Evolutionary conservation across 2,797 vertebrate species (phyloP).

Genomic region (Amphiprion clarkii): DNA sequence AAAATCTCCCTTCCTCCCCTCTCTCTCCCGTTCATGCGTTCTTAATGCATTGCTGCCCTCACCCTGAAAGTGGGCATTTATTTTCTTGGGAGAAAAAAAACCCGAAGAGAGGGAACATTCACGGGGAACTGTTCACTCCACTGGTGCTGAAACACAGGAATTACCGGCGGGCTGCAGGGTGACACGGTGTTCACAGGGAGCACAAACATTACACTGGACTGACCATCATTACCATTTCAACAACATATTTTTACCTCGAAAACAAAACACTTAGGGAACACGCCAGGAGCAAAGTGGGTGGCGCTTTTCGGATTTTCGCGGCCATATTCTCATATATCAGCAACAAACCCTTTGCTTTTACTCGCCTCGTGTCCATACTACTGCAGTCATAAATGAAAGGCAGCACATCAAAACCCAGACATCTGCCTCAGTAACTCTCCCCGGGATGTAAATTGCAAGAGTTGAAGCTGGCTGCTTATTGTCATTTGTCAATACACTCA

Average conservation of each 20-base stretch:
- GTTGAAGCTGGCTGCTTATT: constrained; percentile 23
- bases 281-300: constrained; percentile 37
- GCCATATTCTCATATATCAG: constrained; percentile 31
- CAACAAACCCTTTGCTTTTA: constrained; percentile 27
- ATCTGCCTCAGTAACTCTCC: constrained; percentile 18
- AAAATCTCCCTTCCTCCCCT: constrained; percentile 4
- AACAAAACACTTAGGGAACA: constrained; percentile 55
- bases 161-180: constrained; percentile 47
- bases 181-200: constrained; percentile 44
- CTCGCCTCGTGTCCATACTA: constrained; percentile 31
- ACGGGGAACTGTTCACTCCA: constrained; percentile 57
- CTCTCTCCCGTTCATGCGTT: constrained; percentile 19
- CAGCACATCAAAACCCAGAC: constrained; percentile 47
- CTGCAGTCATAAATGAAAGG: constrained; percentile 45
- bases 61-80: constrained; percentile 50
- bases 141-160: constrained; percentile 60
- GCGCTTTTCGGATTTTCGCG: constrained; percentile 30
- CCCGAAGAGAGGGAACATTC: constrained; percentile 6
- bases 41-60: constrained; percentile 59
- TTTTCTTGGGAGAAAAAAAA: constrained; percentile 38
- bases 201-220: constrained; percentile 40
- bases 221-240: constrained; percentile 52
- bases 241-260: constrained; percentile 46
- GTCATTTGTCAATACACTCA: constrained; percentile 35
- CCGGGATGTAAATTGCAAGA: constrained; percentile 14